These are phyloP conservation scores for Crenichthys baileyi DNA, from an alignment of 2,797 vertebrate genomes.

Conservation along the genomic window DNA sequence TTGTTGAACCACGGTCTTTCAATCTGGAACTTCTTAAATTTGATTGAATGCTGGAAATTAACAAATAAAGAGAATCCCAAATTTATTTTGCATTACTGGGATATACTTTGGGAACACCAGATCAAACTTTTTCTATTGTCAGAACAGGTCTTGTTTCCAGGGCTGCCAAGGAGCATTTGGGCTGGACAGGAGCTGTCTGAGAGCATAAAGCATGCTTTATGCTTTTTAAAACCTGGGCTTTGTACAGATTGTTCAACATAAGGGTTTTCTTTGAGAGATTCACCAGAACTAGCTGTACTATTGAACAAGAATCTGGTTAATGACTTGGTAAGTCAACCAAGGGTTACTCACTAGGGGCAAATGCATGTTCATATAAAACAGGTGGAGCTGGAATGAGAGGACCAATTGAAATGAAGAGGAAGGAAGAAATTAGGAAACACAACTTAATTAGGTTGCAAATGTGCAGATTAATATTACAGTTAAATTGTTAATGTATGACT, in stretches of 20 bases:
- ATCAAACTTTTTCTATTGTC: not conserved
- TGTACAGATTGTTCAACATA: not conserved
- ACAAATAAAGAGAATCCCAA: not conserved
- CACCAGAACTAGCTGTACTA: too few species aligned
- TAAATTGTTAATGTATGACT: not conserved
- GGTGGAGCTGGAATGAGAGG: not conserved
- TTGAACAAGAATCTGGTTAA: too few species aligned
- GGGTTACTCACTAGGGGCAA: not conserved
- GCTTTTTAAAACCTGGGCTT: not conserved
- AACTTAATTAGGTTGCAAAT: too few species aligned
- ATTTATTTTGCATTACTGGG: not conserved
- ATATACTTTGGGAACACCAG: not conserved
- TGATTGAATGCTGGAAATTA: not conserved
- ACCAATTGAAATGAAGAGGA: too few species aligned
- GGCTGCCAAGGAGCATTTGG: not conserved
- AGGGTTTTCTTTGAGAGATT: not conserved
- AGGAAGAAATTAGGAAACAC: too few species aligned
- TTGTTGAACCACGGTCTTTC: not conserved
- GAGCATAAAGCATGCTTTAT: not conserved
- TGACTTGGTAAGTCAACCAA: too few species aligned
- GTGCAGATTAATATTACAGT: not conserved
- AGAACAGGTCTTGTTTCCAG: not conserved
- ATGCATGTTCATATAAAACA: not conserved
- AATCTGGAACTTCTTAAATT: not conserved
- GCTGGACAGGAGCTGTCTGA: not conserved